These are phyloP conservation scores for Parnassius glacialis DNA, from an alignment of 2,888 invertebrate species.

Conservation along the genomic window DNA sequence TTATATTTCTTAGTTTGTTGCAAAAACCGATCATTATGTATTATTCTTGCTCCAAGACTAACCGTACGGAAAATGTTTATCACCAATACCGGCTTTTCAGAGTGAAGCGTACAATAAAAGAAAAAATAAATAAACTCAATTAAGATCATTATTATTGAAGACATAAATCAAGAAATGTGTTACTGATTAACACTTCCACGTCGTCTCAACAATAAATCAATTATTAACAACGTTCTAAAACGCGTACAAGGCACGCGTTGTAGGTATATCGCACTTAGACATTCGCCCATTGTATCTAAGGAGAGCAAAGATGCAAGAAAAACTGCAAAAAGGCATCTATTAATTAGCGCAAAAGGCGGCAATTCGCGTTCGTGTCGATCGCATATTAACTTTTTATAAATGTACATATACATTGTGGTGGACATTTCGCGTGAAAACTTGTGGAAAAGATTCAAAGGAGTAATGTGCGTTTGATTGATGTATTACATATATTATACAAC, in stretches of 20 bases:
- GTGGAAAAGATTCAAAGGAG: background rate
- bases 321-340: slow-evolving; percentile 41
- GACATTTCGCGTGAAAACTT: slow-evolving; percentile 21
- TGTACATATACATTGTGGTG: slow-evolving; percentile 30
- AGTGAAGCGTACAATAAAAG: too few species aligned
- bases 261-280: background rate
- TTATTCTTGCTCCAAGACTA: too few species aligned
- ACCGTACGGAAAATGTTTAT: too few species aligned
- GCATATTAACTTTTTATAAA: slow-evolving; percentile 42
- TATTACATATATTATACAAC: too few species aligned
- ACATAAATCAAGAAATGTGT: too few species aligned
- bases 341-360: slow-evolving; percentile 44
- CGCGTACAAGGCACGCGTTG: background rate
- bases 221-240: background rate
- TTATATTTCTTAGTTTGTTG: too few species aligned
- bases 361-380: slow-evolving; percentile 40
- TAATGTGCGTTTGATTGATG: slow-evolving; percentile 9
- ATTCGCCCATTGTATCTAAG: slow-evolving; percentile 32
- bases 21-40: too few species aligned
- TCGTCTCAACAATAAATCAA: background rate
- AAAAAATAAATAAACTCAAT: too few species aligned
- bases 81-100: too few species aligned
- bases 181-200: too few species aligned
- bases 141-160: too few species aligned
- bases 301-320: slow-evolving; percentile 30